A percentile compares a stretch with the other conserved stretches of the same genome.
These are phyloP conservation scores for Athripsodes cinereus DNA, from an alignment of 2,888 invertebrate genomes.

Conservation along the genomic window DNA sequence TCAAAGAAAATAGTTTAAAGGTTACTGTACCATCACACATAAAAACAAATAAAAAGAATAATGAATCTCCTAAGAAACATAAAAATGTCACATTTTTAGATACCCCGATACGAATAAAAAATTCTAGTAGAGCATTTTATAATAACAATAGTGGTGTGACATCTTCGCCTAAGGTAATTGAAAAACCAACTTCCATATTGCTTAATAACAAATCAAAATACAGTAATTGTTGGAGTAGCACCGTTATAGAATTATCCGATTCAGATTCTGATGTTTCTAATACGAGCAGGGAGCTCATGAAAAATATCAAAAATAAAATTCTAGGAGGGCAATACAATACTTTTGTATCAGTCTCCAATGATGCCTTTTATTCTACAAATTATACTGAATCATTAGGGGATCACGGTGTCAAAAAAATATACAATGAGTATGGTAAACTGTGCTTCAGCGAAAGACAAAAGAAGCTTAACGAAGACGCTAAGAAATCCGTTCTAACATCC, in stretches of 20 bases:
- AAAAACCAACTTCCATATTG: conserved; percentile 11
- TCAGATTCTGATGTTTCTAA: conserved; percentile 13
- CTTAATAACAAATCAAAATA: conserved; percentile 1
- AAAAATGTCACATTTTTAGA: conserved; percentile 18
- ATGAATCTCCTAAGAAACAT: neutral
- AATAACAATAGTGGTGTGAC: neutral
- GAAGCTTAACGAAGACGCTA: conserved; percentile 15
- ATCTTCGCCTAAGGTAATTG: neutral
- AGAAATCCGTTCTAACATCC: conserved; percentile 10
- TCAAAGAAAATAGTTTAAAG: neutral
- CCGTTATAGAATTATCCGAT: conserved; percentile 2
- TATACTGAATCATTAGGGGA: neutral
- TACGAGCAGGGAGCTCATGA: conserved; percentile 1
- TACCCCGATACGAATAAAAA: conserved; percentile 5
- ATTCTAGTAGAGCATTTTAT: neutral
- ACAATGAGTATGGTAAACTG: conserved; percentile 10
- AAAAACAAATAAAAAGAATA: no score
- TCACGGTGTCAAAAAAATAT: conserved; percentile 11
- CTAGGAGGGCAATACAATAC: conserved; percentile 3
- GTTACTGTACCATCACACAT: neutral
- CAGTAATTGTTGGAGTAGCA: neutral
- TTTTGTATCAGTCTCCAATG: neutral
- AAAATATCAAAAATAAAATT: conserved; percentile 12
- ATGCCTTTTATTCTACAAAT: neutral
- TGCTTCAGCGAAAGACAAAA: conserved; percentile 1